Base-by-base conservation (phyloP, 1,140 invertebrate genomes). In the Heliconius congener region DNA sequence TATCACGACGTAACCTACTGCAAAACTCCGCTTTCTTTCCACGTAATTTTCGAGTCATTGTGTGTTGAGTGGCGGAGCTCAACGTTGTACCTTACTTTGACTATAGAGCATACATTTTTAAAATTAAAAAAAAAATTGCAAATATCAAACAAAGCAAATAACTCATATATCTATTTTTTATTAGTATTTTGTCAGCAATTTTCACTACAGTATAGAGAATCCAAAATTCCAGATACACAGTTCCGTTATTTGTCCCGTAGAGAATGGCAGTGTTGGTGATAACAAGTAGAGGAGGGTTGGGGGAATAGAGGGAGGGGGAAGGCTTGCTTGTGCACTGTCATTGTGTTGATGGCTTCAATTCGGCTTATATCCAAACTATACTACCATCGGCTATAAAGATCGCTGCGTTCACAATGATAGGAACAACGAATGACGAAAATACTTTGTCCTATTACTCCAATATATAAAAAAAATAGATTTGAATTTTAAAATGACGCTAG, bases 311-410 rank as follows among this genome's bases (percentile, higher is more conserved):
- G 9, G 11, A 27, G 27, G 27, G 23, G 60, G 60, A 23, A 9
- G 57, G 60, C 8, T 13, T 66, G 60, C 30, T 66, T 66, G 60
- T 66, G 27, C 60, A 66, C 60, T 66, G 60, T 66, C 60, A 30
- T 66, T 66, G 60, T 66, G 27, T 66, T 66, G 60, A 66, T 66
- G 60, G 60, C 11, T 66, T 66, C 60, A 66, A 66, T 66, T 66
- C 60, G n/a, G 60, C 60, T 66, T 66, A 66, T 66, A 66, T 66
- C 19, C 60, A 66, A 66, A 66, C 60, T 23, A n/a, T 57, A 23
- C 55, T 66, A 66, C 11, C 13, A 9, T 30, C 23, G 60, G 27
- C 23, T 23, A 66, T 13, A 27, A 66, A 66, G 60, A 23, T n/a
- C 27, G 60, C 60, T 66, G 60, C 60, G 27, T 66, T 27, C 23